These are phyloP conservation scores for Sialia sialis DNA, from an alignment of 2,113 vertebrate genomes.

Conservation along the genomic window DNA sequence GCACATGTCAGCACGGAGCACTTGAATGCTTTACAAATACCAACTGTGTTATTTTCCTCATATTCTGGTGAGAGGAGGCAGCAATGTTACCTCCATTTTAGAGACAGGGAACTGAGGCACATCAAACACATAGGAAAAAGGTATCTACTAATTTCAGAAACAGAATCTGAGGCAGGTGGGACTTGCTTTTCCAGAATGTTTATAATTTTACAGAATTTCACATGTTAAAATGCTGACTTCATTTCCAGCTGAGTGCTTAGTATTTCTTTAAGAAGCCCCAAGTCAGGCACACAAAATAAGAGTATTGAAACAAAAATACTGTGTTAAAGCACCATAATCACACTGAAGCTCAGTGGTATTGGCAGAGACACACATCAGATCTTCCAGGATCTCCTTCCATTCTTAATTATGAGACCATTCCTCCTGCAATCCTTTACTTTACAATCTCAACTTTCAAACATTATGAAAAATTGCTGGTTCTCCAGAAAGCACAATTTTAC, in stretches of 20 bases:
- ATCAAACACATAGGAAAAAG: not conserved
- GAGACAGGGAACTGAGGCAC: not conserved
- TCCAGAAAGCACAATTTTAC: not conserved
- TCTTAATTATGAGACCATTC: not conserved
- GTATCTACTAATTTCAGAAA: not conserved
- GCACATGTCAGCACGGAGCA: not conserved
- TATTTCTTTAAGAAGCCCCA: not conserved
- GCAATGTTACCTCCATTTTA: not conserved
- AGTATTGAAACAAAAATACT: not conserved
- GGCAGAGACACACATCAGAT: not conserved
- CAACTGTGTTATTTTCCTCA: constrained; percentile 22
- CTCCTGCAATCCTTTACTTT: not conserved
- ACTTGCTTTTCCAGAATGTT: not conserved
- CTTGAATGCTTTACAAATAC: not conserved
- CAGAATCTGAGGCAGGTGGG: not conserved
- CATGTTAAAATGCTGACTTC: not conserved
- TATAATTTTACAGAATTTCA: not conserved
- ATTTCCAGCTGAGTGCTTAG: not conserved
- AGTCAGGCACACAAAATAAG: not conserved
- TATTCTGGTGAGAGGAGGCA: not conserved
- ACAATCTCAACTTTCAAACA: not conserved
- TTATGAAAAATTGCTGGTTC: not conserved
- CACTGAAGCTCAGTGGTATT: not conserved
- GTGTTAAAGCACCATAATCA: not conserved
- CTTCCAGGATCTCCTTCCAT: not conserved